Evolutionary conservation across 2,113 vertebrate species (phyloP).

Genomic region (Chunga burmeisteri): DNA sequence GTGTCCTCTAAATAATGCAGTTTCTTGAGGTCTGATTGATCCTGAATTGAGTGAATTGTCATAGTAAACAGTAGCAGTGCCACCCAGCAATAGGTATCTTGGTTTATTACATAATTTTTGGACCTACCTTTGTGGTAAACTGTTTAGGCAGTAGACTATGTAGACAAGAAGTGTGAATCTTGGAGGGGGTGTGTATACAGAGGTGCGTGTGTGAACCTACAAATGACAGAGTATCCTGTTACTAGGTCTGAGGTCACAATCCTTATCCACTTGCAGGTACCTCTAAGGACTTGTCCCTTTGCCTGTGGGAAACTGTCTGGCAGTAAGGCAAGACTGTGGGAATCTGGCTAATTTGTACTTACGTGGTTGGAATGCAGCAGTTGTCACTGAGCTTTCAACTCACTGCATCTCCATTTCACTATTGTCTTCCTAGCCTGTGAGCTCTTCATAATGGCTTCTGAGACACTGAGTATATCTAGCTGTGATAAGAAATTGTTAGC

Average conservation of each 20-base stretch:
- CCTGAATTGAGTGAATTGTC: background rate
- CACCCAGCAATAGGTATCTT: background rate
- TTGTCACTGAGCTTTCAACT: constrained; percentile 14
- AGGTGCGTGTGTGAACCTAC: background rate
- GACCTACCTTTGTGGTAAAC: background rate
- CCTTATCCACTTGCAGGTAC: background rate
- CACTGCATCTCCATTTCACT: background rate
- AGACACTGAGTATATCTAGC: background rate
- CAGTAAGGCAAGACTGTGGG: background rate
- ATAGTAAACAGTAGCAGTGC: background rate
- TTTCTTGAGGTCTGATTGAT: background rate
- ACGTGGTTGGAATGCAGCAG: background rate
- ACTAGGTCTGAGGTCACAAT: background rate
- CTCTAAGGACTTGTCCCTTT: background rate
- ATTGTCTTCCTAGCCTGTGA: background rate
- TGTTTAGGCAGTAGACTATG: background rate
- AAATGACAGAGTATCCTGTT: background rate
- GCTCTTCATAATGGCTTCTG: background rate
- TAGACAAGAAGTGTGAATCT: background rate
- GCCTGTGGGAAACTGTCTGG: constrained; percentile 20
- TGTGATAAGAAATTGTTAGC: background rate
- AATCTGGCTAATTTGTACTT: constrained; percentile 36
- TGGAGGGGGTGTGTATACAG: background rate
- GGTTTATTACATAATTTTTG: background rate
- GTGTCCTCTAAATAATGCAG: background rate